A percentile compares a stretch with the other conserved stretches of the same genome.
phyloP scores from a whole-genome alignment of 2,888 invertebrate species.

The Acanthosoma haemorrhoidale region DNA sequence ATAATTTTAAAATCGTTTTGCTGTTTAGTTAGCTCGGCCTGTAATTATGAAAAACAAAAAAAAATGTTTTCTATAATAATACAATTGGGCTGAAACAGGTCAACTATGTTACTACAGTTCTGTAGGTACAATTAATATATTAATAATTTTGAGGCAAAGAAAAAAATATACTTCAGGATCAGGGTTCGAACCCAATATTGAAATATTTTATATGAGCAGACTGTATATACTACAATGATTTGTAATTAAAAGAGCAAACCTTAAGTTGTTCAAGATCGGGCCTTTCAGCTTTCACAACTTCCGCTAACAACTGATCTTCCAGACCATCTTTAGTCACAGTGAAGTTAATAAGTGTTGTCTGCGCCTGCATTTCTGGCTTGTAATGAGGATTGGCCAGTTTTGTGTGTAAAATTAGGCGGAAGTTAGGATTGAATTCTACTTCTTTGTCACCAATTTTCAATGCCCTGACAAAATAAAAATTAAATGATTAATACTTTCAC shows the following conservation, averaged over 20 bases:
- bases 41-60: constrained; percentile 37
- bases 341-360: constrained; percentile 93
- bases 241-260: constrained; percentile 44
- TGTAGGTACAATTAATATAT: too few relatives aligned
- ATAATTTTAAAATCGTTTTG: constrained; percentile 97
- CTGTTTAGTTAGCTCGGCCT: constrained; percentile 87
- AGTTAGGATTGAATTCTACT: constrained; percentile 83
- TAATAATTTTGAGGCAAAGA: too few relatives aligned
- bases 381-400: constrained; percentile 96
- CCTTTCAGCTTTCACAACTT: constrained; percentile 93
- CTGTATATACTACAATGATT: too few relatives aligned
- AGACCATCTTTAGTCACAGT: constrained; percentile 93
- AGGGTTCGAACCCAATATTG: too few relatives aligned
- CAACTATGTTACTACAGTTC: too few relatives aligned
- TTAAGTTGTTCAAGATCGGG: constrained; percentile 93
- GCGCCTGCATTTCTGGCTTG: constrained; percentile 97
- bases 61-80: too few relatives aligned
- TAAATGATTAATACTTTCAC: background rate
- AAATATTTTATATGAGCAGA: too few relatives aligned
- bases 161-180: too few relatives aligned
- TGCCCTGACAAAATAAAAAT: constrained; percentile 60
- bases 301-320: constrained; percentile 91
- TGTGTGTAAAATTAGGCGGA: constrained; percentile 85
- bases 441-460: constrained; percentile 96
- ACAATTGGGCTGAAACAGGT: too few relatives aligned